Conservation (phyloP, 2,113 vertebrate genomes). For the Fulica atra region DNA sequence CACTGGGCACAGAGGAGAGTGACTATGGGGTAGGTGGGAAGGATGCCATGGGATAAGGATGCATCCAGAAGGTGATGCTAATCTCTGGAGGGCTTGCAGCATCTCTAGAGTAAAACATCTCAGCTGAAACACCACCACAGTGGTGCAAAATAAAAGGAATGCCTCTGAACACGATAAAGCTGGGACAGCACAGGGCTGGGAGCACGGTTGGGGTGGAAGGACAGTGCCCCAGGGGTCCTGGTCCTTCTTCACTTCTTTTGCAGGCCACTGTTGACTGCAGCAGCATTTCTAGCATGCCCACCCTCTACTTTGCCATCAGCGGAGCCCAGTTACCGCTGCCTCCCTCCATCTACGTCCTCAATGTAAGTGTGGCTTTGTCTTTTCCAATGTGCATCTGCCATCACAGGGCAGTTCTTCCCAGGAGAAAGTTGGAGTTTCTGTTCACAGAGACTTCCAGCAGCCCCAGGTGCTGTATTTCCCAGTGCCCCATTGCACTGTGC, state of each 20-base stretch:
- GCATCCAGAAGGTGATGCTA: not conserved
- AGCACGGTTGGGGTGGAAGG: rapidly evolving
- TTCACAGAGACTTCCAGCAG: not conserved
- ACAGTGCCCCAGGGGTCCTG: not conserved
- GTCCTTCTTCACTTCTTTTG: not conserved
- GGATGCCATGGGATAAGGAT: not conserved
- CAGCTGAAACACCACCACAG: not conserved
- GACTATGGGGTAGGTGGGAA: slow-evolving; percentile 37
- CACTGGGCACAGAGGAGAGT: not conserved
- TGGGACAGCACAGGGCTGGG: not conserved
- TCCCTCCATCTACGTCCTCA: slow-evolving; percentile 55
- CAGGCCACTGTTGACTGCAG: slow-evolving; percentile 47
- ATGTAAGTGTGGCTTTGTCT: not conserved
- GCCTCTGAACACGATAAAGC: not conserved
- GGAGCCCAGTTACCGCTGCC: slow-evolving; percentile 47
- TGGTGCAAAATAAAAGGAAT: not conserved
- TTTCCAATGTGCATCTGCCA: rapidly evolving
- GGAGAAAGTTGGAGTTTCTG: not conserved
- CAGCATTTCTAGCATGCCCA: slow-evolving; percentile 19
- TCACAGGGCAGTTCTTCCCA: not conserved
- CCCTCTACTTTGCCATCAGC: slow-evolving; percentile 54
- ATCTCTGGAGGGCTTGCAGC: not conserved
- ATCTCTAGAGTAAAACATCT: not conserved
- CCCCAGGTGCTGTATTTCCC: not conserved
- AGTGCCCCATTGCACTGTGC: rapidly evolving